Percentiles rank a stretch among this genome's conserved stretches.
Conservation (phyloP, 2,797 vertebrate genomes). For the Poeciliopsis gracilis region DNA sequence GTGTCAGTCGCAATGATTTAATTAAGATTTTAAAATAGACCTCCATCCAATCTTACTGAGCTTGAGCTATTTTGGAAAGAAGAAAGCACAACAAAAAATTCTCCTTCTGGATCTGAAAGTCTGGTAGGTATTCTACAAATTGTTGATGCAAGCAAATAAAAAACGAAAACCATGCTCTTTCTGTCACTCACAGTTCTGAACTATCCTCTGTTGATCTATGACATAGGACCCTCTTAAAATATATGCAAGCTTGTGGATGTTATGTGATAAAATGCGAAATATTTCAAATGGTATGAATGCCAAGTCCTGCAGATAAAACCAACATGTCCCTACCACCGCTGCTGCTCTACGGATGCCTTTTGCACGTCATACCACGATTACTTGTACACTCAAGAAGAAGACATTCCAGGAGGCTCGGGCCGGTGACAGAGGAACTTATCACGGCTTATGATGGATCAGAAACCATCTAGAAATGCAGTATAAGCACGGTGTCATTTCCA, state of each 20-base stretch:
- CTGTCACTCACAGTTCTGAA: not conserved
- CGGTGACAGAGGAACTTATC: slow-evolving; percentile 11
- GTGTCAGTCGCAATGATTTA: not conserved
- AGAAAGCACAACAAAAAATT: not conserved
- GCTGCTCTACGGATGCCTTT: not conserved
- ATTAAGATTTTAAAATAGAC: not conserved
- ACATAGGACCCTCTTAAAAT: not conserved
- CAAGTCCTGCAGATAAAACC: not conserved
- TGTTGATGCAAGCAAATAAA: not conserved
- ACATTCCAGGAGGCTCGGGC: not conserved
- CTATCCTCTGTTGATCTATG: too few species aligned
- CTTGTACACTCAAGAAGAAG: not conserved
- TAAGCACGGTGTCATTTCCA: not conserved
- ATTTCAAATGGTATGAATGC: not conserved
- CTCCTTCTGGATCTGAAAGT: not conserved
- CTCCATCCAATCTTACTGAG: not conserved
- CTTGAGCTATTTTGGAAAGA: not conserved
- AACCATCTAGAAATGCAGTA: not conserved
- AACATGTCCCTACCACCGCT: not conserved
- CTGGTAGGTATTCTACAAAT: not conserved
- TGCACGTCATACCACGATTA: not conserved
- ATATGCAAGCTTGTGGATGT: not conserved
- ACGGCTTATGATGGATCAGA: slow-evolving; percentile 8
- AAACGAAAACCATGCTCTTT: not conserved
- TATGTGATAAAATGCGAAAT: not conserved